phyloP scores from a whole-genome alignment of 2,797 vertebrate species.

The Megalops cyprinoides region DNA sequence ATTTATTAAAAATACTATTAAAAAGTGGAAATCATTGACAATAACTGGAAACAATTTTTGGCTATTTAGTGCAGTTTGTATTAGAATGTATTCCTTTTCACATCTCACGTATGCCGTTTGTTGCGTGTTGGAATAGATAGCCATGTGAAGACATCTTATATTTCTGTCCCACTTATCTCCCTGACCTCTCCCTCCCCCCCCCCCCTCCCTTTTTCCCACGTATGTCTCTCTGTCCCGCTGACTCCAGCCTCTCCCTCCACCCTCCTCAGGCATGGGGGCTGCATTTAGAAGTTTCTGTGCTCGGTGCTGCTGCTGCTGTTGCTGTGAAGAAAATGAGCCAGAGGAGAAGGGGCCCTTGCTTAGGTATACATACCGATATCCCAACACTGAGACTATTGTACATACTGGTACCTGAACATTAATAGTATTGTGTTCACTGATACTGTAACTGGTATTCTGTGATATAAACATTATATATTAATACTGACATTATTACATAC shows the following conservation, averaged over 20 bases:
- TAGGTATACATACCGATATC: conserved; percentile 53
- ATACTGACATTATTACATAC: conserved; percentile 13
- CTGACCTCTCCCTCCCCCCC: neutral
- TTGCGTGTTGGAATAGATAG: neutral
- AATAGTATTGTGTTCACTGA: conserved; percentile 19
- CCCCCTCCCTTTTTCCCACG: conserved; percentile 1
- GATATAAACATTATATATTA: neutral
- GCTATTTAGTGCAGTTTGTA: too few relatives aligned
- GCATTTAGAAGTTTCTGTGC: conserved; percentile 60
- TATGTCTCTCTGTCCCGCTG: neutral
- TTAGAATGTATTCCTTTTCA: too few relatives aligned
- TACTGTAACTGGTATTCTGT: neutral
- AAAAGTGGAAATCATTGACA: too few relatives aligned
- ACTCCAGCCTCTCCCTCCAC: neutral
- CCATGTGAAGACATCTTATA: neutral
- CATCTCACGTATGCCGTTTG: too few relatives aligned
- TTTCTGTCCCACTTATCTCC: too few relatives aligned
- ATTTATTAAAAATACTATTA: too few relatives aligned
- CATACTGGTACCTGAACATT: neutral
- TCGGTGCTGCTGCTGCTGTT: conserved; percentile 74
- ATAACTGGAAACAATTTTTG: neutral
- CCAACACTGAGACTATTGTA: neutral
- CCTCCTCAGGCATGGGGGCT: conserved; percentile 59
- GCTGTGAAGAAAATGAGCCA: conserved; percentile 42
- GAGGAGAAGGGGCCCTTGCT: conserved; percentile 72